Percentiles rank a stretch among this genome's conserved stretches.
These are phyloP conservation scores for Temnothorax curvispinosus DNA, from an alignment of 1,140 invertebrate genomes.

Conservation along the genomic window DNA sequence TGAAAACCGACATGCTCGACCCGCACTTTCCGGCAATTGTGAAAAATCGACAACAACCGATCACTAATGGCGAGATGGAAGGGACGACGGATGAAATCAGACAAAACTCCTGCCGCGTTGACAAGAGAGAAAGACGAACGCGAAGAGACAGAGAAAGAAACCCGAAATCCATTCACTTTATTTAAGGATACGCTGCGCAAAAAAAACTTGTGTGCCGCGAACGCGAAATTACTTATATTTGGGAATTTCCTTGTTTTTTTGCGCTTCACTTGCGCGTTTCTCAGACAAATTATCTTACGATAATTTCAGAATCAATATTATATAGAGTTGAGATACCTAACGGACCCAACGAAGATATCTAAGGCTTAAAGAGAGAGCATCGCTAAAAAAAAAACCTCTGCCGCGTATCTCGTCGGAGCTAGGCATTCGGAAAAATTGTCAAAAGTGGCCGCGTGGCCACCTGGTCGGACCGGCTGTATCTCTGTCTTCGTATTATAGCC, in stretches of 20 bases:
- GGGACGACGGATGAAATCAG: background rate
- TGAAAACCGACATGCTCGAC: background rate
- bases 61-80: background rate
- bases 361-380: background rate
- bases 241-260: background rate
- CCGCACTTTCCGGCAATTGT: background rate
- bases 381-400: background rate
- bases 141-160: background rate
- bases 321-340: background rate
- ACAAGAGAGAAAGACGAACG: background rate
- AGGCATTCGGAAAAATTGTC: slow-evolving; percentile 35
- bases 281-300: background rate
- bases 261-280: background rate
- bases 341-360: background rate
- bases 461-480: slow-evolving; percentile 39
- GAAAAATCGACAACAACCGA: background rate
- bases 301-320: background rate
- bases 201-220: background rate
- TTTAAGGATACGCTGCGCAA: too few species aligned
- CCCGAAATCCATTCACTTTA: background rate
- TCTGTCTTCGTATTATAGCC: slow-evolving; percentile 33
- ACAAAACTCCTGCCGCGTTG: background rate
- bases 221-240: background rate
- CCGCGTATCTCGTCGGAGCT: background rate
- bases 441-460: slow-evolving; percentile 49